Percentiles rank a stretch among this genome's conserved stretches.
Conservation (phyloP, 2,888 invertebrate genomes). For the Agonum fuliginosum region DNA sequence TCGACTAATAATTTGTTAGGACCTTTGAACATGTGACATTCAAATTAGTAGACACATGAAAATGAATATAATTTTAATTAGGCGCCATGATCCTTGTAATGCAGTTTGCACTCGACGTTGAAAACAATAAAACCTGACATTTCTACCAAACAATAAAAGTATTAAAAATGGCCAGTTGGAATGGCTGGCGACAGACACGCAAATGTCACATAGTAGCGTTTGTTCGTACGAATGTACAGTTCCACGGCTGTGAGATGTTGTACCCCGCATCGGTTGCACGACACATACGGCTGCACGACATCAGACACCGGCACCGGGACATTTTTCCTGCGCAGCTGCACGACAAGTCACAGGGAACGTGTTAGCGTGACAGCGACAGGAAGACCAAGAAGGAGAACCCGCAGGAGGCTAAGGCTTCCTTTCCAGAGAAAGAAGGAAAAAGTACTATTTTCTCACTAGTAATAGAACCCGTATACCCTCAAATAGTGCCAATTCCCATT, state of each 20-base stretch:
- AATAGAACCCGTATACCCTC: too few relatives aligned
- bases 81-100: not conserved
- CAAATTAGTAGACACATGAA: too few relatives aligned
- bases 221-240: not conserved
- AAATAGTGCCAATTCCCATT: too few relatives aligned
- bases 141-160: constrained; percentile 37
- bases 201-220: constrained; percentile 13
- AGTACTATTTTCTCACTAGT: too few relatives aligned
- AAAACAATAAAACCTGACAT: constrained; percentile 44
- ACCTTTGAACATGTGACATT: too few relatives aligned
- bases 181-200: constrained; percentile 9
- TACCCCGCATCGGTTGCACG: constrained; percentile 11
- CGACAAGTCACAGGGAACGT: not conserved
- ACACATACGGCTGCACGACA: too few relatives aligned
- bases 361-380: constrained; percentile 12
- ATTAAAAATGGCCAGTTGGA: constrained; percentile 31
- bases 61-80: not conserved
- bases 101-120: too few relatives aligned
- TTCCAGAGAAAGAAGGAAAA: too few relatives aligned
- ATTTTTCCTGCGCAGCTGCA: constrained; percentile 15
- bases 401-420: not conserved
- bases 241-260: not conserved
- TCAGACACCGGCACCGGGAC: too few relatives aligned
- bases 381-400: not conserved
- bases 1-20: too few relatives aligned